Conservation (phyloP, 2,888 invertebrate species). For the Meghimatium bilineatum region DNA sequence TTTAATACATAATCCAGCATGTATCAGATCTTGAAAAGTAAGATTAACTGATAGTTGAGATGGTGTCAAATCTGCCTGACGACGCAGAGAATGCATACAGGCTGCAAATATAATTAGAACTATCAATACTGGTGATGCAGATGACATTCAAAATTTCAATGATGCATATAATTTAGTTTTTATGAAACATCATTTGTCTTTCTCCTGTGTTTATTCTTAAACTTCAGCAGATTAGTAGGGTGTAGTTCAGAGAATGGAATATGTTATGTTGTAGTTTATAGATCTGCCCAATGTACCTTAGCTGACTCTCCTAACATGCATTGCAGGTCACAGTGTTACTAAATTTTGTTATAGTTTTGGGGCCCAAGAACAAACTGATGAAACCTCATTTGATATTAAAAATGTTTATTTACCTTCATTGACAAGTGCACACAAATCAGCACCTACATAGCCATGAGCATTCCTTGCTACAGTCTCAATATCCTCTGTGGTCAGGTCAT, state of each 20-base stretch:
- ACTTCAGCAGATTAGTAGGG: too few relatives aligned
- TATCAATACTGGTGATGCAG: neutral
- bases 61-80: conserved; percentile 3
- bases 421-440: conserved; percentile 88
- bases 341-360: neutral
- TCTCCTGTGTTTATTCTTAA: too few relatives aligned
- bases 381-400: neutral
- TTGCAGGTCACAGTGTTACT: neutral
- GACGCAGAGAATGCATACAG: conserved; percentile 81
- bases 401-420: conserved; percentile 79
- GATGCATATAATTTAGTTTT: too few relatives aligned
- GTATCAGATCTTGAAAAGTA: conserved; percentile 62
- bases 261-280: too few relatives aligned
- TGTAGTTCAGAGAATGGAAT: too few relatives aligned
- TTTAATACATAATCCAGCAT: conserved; percentile 79
- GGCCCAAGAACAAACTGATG: neutral
- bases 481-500: conserved; percentile 80
- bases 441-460: conserved; percentile 93
- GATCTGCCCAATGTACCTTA: too few relatives aligned
- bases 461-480: conserved; percentile 83
- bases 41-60: neutral
- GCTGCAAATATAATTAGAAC: conserved; percentile 77
- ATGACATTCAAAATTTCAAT: neutral
- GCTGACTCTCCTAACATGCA: neutral
- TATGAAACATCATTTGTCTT: too few relatives aligned